Evolutionary conservation across 2,113 vertebrate genomes (phyloP).

Genomic region (Trichechus manatus): DNA sequence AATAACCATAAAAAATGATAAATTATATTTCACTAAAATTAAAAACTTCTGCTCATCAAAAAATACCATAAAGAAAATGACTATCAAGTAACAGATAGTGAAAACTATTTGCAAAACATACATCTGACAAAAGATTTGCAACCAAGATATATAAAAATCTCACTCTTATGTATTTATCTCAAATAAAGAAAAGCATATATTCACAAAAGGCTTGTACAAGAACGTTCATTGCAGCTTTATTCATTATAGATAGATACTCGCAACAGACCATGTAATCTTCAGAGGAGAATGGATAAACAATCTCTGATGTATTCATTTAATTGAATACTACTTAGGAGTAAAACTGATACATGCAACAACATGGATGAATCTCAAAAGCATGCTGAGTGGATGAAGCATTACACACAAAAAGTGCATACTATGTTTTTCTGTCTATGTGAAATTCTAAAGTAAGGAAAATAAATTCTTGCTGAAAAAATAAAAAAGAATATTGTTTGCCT

Average conservation of each 20-base stretch:
- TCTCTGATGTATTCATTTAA: not conserved
- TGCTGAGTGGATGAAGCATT: conserved; percentile 38
- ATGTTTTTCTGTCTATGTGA: not conserved
- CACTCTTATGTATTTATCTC: not conserved
- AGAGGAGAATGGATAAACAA: not conserved
- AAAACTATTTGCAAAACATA: conserved; percentile 30
- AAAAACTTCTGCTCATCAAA: not conserved
- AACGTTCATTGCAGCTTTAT: not conserved
- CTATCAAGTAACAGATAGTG: not conserved
- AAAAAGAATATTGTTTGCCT: not conserved
- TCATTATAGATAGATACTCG: not conserved
- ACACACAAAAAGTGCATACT: not conserved
- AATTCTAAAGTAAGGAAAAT: not conserved
- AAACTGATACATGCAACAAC: conserved; percentile 33
- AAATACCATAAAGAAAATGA: not conserved
- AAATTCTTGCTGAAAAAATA: not conserved
- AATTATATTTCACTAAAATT: not conserved
- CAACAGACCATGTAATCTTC: not conserved
- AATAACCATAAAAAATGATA: not conserved
- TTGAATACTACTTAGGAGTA: not conserved
- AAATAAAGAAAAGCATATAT: not conserved
- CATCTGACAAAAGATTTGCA: not conserved
- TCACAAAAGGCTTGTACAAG: not conserved
- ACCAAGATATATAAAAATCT: not conserved
- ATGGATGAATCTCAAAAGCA: conserved; percentile 5